These are phyloP conservation scores for Mycalesis mineus DNA, from an alignment of 2,888 invertebrate species.

Conservation along the genomic window DNA sequence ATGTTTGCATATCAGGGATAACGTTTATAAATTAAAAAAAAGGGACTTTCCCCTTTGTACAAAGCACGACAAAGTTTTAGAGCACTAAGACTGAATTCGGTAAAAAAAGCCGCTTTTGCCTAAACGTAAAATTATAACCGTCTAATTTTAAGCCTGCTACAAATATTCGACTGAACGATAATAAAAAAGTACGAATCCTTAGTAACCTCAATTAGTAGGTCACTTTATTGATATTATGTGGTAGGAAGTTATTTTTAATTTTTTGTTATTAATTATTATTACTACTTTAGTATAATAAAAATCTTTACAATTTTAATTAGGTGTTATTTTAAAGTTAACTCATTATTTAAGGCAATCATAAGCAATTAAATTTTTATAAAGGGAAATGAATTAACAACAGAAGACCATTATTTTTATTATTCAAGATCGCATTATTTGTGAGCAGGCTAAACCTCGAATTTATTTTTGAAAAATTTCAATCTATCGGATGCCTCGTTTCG, in stretches of 20 bases:
- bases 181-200: constrained; percentile 1
- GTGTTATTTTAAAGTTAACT: background rate
- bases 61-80: constrained; percentile 55
- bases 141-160: constrained; percentile 36
- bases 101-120: constrained; percentile 51
- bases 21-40: constrained; percentile 21
- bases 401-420: constrained; percentile 5
- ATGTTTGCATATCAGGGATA: constrained; percentile 32
- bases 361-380: background rate
- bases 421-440: constrained; percentile 25
- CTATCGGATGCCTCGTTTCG: constrained; percentile 29
- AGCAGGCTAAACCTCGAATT: constrained; percentile 34
- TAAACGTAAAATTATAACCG: constrained; percentile 40
- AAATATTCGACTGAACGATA: constrained; percentile 23
- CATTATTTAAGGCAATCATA: background rate
- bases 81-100: constrained; percentile 76
- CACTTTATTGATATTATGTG: background rate
- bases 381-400: background rate
- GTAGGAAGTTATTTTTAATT: background rate
- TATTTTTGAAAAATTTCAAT: constrained; percentile 32
- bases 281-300: background rate
- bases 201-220: background rate
- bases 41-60: constrained; percentile 49
- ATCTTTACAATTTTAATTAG: background rate
- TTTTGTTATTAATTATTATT: background rate